Evolutionary conservation across 1,140 invertebrate species (phyloP).

Genomic region (Octopus sinensis): DNA sequence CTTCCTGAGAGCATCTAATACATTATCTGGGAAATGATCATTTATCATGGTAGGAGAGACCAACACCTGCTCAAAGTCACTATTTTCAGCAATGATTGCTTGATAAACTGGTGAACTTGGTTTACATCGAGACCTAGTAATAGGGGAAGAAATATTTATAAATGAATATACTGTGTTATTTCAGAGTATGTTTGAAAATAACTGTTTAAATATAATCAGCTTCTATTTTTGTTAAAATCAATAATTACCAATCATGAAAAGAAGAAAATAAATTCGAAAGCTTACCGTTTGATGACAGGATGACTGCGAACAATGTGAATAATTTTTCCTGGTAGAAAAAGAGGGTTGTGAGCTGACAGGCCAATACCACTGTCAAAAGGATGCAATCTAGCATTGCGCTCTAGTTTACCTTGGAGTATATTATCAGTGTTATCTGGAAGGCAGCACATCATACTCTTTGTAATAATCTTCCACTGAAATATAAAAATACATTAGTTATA

Average conservation of each 20-base stretch:
- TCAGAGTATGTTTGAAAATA: not conserved
- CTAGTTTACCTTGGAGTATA: conserved; percentile 64
- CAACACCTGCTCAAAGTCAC: conserved; percentile 84
- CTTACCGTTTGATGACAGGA: conserved; percentile 77
- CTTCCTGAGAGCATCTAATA: conserved; percentile 81
- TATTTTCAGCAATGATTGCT: conserved; percentile 82
- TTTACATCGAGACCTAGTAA: conserved; percentile 47
- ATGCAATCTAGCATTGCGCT: conserved; percentile 62
- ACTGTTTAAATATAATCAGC: not conserved
- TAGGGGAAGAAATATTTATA: not conserved
- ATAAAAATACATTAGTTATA: conserved; percentile 10
- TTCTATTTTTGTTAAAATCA: not conserved
- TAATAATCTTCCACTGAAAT: conserved; percentile 83
- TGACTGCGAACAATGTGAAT: conserved; percentile 88
- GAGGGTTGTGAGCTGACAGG: conserved; percentile 70
- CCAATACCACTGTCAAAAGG: conserved; percentile 56
- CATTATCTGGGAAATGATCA: conserved; percentile 90
- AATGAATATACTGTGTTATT: too few relatives aligned
- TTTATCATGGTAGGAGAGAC: conserved; percentile 89
- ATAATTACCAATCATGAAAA: not conserved
- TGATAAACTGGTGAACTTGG: conserved; percentile 75
- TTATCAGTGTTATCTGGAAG: conserved; percentile 58
- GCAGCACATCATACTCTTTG: conserved; percentile 77
- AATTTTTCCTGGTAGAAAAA: conserved; percentile 84
- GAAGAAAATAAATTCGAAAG: conserved; percentile 33